Evolutionary conservation across 2,797 vertebrate genomes (phyloP).

Genomic region (Emydoidea blandingii): DNA sequence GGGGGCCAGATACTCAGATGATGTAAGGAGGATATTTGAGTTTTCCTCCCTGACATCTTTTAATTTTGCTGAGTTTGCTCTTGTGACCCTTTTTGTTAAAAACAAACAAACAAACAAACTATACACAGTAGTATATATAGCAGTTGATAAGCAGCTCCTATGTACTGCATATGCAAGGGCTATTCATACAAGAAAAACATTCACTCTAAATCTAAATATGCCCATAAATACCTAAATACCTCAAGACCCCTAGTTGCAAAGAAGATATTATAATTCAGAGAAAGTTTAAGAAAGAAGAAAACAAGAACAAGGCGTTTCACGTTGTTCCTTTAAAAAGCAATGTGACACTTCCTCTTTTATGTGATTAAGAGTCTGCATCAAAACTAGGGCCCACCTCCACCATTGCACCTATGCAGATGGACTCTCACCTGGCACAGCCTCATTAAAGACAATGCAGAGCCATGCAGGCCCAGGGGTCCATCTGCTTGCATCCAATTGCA

Average conservation of each 20-base stretch:
- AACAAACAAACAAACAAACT: not conserved
- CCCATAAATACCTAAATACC: not conserved
- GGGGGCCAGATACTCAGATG: constrained; percentile 14
- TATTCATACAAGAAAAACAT: not conserved
- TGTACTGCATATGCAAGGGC: not conserved
- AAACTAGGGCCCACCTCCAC: not conserved
- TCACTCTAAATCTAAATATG: not conserved
- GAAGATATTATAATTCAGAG: not conserved
- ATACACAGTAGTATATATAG: not conserved
- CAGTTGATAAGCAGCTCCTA: not conserved
- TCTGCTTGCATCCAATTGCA: not conserved
- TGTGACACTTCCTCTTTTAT: not conserved
- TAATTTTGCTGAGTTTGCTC: not conserved
- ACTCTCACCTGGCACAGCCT: not conserved
- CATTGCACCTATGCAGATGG: not conserved
- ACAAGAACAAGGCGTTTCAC: not conserved
- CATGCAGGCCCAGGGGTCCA: not conserved
- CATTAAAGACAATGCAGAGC: not conserved
- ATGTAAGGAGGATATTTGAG: constrained; percentile 12
- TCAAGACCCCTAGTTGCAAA: not conserved
- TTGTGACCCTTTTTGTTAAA: constrained; percentile 4
- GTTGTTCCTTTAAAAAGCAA: not conserved
- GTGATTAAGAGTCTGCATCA: not conserved
- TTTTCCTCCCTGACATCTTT: not conserved
- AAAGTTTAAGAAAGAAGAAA: not conserved